These are phyloP conservation scores for Epinephelus malabaricus DNA, from an alignment of 2,797 vertebrate genomes.

Conservation along the genomic window DNA sequence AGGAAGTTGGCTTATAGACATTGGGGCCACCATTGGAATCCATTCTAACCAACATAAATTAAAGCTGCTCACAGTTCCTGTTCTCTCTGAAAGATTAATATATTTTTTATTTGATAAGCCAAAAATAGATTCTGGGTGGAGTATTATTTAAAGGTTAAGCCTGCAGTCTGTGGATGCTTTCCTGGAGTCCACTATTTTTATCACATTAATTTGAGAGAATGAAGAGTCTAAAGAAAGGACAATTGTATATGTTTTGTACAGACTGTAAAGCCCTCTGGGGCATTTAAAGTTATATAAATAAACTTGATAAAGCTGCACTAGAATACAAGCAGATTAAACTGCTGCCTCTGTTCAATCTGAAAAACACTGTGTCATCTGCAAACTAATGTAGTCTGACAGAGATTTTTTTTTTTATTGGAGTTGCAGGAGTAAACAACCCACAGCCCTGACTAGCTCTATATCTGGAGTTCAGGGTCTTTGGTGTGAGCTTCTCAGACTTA, in stretches of 20 bases:
- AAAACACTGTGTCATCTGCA: slow-evolving; percentile 26
- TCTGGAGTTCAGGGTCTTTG: slow-evolving; percentile 5
- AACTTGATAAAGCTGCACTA: not conserved
- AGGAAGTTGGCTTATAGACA: not conserved
- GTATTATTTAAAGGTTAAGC: not conserved
- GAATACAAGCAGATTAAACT: slow-evolving; percentile 3
- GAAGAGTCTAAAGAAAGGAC: not conserved
- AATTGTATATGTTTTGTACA: not conserved
- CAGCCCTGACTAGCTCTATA: slow-evolving; percentile 4
- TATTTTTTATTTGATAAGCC: not conserved
- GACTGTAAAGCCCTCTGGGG: not conserved
- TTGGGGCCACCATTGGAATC: slow-evolving; percentile 1
- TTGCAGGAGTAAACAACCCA: not conserved
- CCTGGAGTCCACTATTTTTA: not conserved
- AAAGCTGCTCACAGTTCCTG: not conserved
- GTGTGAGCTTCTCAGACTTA: slow-evolving; percentile 24
- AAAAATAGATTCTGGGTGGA: not conserved
- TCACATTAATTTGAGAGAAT: not conserved
- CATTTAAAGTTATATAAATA: slow-evolving; percentile 6
- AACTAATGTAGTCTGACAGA: slow-evolving; percentile 3
- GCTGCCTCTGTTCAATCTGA: not conserved
- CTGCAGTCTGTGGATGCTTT: not conserved
- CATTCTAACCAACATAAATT: not conserved
- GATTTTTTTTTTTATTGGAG: slow-evolving; percentile 5
- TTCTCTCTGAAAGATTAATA: slow-evolving; percentile 3